A percentile compares a stretch with the other conserved stretches of the same genome.
These are phyloP conservation scores for Nothocercus julius DNA, from an alignment of 2,113 vertebrate genomes.

Conservation along the genomic window DNA sequence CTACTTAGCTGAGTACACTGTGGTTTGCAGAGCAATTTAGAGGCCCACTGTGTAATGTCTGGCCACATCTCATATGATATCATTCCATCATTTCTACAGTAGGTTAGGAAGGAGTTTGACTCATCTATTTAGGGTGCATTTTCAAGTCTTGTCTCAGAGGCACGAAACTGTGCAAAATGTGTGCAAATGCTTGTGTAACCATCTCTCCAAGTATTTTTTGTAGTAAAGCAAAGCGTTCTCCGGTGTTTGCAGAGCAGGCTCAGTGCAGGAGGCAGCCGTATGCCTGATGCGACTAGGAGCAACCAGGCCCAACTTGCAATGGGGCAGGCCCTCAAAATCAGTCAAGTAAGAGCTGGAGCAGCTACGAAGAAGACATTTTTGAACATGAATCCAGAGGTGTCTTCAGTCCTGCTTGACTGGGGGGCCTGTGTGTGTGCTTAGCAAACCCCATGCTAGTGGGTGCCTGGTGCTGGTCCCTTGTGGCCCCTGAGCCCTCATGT, in stretches of 20 bases:
- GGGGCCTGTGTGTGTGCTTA: neutral
- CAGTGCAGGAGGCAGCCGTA: neutral
- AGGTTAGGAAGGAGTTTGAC: neutral
- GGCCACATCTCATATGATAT: neutral
- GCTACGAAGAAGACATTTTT: fast-evolving
- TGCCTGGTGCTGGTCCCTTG: neutral
- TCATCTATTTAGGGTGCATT: neutral
- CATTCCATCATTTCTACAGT: neutral
- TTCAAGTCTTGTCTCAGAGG: neutral
- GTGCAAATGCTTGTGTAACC: neutral
- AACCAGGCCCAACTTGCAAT: neutral
- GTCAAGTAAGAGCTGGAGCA: neutral
- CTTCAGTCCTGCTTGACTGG: neutral
- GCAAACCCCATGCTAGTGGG: fast-evolving
- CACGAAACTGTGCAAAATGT: neutral
- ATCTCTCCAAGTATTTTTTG: neutral
- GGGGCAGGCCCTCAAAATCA: neutral
- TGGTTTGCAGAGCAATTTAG: slow-evolving; percentile 10
- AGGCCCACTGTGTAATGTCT: neutral
- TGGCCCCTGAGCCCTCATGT: neutral
- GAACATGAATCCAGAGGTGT: neutral
- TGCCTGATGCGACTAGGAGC: fast-evolving
- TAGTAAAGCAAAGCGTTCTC: neutral
- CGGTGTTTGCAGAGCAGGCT: neutral
- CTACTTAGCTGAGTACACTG: slow-evolving; percentile 8